Percentiles rank a stretch among this genome's conserved stretches.
phyloP scores from a whole-genome alignment of 2,113 vertebrate genomes.

The Oryctolagus cuniculus region DNA sequence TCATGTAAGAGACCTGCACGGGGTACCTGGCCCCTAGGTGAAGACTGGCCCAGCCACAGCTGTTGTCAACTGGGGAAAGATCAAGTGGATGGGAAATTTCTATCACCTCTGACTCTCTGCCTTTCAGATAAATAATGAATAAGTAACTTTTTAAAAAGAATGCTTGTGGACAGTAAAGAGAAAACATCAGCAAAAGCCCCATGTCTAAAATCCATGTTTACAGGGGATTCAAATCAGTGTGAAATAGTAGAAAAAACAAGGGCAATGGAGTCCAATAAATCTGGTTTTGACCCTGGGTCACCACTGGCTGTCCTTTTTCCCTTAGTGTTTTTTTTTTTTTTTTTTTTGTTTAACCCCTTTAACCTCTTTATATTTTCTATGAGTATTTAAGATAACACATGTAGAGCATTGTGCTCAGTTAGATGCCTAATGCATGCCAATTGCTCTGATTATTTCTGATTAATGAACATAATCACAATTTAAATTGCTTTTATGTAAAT shows the following conservation, averaged over 20 bases:
- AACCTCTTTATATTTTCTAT: neutral
- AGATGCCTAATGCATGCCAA: neutral
- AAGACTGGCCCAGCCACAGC: no score
- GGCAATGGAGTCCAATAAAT: neutral
- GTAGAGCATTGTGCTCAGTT: neutral
- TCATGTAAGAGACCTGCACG: no score
- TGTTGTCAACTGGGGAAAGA: no score
- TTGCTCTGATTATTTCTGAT: constrained; percentile 50
- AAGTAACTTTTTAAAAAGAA: neutral
- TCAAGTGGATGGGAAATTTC: no score
- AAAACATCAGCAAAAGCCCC: neutral
- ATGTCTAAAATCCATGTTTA: neutral
- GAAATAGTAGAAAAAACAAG: neutral
- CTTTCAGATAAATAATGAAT: no score
- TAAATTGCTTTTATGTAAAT: constrained; percentile 58
- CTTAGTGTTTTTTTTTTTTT: neutral
- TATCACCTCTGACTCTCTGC: no score
- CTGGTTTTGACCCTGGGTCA: neutral
- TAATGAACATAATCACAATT: constrained; percentile 43
- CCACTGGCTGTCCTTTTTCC: neutral
- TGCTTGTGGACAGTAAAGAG: neutral
- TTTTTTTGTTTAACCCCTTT: neutral
- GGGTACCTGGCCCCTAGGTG: no score
- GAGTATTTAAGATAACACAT: neutral
- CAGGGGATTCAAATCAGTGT: neutral